These are phyloP conservation scores for Conops quadrifasciatus DNA, from an alignment of 2,888 invertebrate species.

Conservation along the genomic window DNA sequence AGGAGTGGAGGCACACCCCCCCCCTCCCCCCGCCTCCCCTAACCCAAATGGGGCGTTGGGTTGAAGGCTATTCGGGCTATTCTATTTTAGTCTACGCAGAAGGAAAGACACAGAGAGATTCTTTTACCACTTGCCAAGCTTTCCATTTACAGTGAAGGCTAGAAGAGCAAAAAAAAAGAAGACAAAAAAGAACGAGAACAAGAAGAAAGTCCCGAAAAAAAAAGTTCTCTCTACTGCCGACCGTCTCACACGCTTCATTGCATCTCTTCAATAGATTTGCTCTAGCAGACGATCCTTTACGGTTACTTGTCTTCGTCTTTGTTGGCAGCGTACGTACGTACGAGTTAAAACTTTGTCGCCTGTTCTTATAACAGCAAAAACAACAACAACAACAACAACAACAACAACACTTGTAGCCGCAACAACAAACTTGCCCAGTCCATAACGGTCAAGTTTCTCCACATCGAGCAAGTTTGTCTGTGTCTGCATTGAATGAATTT, in stretches of 20 bases:
- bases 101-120: background rate
- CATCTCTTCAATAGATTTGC: background rate
- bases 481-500: slow-evolving; percentile 2
- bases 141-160: background rate
- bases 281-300: background rate
- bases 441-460: background rate
- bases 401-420: no score
- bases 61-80: no score
- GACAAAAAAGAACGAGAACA: background rate
- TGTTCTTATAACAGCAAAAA: background rate
- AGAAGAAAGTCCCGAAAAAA: no score
- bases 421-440: no score
- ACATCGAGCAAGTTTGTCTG: slow-evolving; percentile 12
- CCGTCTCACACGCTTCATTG: slow-evolving; percentile 24
- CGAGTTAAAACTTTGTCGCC: background rate
- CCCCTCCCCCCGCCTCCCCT: background rate
- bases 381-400: background rate
- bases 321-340: background rate
- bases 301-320: background rate
- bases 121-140: background rate
- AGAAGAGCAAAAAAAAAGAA: background rate
- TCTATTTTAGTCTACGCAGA: no score
- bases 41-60: no score
- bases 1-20: background rate
- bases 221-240: background rate